phyloP scores from a whole-genome alignment of 2,113 vertebrate genomes.

The Platycercus adscitus region DNA sequence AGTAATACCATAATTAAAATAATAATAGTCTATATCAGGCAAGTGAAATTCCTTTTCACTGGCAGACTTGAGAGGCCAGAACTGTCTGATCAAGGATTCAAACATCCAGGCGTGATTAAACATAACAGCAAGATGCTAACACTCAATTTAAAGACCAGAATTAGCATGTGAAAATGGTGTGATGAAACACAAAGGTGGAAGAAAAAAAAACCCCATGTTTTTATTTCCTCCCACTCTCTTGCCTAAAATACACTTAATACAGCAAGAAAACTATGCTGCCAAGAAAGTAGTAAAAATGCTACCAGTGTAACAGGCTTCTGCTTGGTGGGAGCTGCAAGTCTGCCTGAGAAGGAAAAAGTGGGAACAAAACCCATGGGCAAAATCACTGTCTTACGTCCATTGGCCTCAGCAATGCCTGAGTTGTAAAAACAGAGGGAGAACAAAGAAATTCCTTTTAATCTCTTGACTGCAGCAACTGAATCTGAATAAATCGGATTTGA shows the following conservation, averaged over 20 bases:
- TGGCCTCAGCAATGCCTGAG: not conserved
- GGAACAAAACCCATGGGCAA: not conserved
- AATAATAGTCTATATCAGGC: not conserved
- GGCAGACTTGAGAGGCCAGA: not conserved
- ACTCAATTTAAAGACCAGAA: not conserved
- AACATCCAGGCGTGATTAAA: not conserved
- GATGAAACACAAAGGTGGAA: not conserved
- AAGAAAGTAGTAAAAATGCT: not conserved
- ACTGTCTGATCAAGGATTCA: not conserved
- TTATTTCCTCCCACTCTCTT: not conserved
- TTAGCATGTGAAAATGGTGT: not conserved
- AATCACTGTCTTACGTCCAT: not conserved
- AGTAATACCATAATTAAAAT: not conserved
- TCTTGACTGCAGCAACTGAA: not conserved
- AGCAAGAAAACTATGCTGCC: not conserved
- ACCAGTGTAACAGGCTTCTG: not conserved
- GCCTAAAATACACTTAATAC: not conserved
- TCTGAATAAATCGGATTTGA: not conserved
- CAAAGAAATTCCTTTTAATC: not conserved
- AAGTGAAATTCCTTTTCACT: not conserved
- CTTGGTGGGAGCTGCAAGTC: not conserved
- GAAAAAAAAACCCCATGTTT: not conserved
- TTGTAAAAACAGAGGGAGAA: not conserved
- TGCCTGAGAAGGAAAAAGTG: not conserved
- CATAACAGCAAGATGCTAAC: fast-evolving